Evolutionary conservation across 2,888 invertebrate genomes (phyloP).

Genomic region (Pemphredon lugubris): DNA sequence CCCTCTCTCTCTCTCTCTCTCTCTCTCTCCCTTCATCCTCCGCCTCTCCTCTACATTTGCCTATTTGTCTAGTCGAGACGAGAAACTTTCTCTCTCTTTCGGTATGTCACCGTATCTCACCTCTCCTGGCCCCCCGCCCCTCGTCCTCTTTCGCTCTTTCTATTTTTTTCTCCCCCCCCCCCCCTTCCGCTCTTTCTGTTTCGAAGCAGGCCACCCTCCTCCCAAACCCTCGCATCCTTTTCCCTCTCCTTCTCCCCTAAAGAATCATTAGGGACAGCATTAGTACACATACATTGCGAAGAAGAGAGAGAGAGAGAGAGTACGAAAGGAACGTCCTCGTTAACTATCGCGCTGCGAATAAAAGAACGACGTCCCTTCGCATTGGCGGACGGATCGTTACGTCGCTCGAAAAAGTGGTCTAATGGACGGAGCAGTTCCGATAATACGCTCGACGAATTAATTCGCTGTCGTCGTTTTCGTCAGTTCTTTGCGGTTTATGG

Average conservation of each 20-base stretch:
- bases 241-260: slow-evolving; percentile 22
- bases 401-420: slow-evolving; percentile 60
- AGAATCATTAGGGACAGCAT: slow-evolving; percentile 64
- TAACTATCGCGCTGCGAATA: slow-evolving; percentile 52
- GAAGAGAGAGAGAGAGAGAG: too few species aligned
- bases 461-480: slow-evolving; percentile 49
- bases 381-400: slow-evolving; percentile 50
- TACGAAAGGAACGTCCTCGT: slow-evolving; percentile 55
- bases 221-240: slow-evolving; percentile 16
- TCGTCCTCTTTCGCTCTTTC: background rate
- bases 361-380: slow-evolving; percentile 43
- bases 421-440: slow-evolving; percentile 64
- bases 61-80: slow-evolving; percentile 57
- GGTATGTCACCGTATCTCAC: background rate
- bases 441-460: slow-evolving; percentile 59
- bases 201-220: too few species aligned
- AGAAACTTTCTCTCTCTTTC: slow-evolving; percentile 23
- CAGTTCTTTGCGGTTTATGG: slow-evolving; percentile 32
- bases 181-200: background rate
- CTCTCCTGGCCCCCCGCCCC: background rate
- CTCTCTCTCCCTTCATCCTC: slow-evolving; percentile 4
- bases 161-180: background rate
- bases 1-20: background rate
- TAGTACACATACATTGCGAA: slow-evolving; percentile 53
- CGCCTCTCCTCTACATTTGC: slow-evolving; percentile 50